phyloP scores from a whole-genome alignment of 2,113 vertebrate genomes.

The Stomatorhinus ivindoensis region DNA sequence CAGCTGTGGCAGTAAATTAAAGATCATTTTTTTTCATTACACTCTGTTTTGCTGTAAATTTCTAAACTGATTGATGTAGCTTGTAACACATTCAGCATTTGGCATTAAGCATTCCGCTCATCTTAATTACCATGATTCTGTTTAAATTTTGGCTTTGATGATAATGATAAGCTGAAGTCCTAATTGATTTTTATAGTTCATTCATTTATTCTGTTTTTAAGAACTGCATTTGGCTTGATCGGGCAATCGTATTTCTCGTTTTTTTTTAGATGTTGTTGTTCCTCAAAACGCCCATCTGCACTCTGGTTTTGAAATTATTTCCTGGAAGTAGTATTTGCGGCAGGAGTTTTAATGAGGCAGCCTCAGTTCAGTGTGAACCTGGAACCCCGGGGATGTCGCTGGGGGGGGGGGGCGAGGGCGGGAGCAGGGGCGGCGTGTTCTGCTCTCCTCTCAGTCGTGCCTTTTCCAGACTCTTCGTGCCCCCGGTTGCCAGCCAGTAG shows the following conservation, averaged over 20 bases:
- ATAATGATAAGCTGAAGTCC: background rate
- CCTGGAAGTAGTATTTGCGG: background rate
- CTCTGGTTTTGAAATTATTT: background rate
- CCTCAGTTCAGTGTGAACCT: background rate
- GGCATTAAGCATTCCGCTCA: background rate
- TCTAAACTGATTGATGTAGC: background rate
- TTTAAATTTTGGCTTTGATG: conserved; percentile 1
- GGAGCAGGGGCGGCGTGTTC: background rate
- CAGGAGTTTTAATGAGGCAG: background rate
- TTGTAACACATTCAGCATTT: background rate
- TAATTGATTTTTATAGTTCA: background rate
- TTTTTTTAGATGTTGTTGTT: background rate
- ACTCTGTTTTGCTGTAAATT: background rate
- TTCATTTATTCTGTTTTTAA: background rate
- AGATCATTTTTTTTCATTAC: background rate
- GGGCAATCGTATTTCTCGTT: background rate
- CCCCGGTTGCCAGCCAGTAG: background rate
- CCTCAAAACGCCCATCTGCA: background rate
- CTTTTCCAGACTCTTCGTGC: background rate
- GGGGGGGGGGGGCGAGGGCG: background rate
- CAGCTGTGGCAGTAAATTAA: background rate
- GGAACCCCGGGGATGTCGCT: background rate
- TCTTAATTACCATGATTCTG: background rate
- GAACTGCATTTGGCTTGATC: background rate
- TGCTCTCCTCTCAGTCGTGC: background rate